Conservation (phyloP, 1,140 invertebrate genomes). For the Archivesica marissinica region DNA sequence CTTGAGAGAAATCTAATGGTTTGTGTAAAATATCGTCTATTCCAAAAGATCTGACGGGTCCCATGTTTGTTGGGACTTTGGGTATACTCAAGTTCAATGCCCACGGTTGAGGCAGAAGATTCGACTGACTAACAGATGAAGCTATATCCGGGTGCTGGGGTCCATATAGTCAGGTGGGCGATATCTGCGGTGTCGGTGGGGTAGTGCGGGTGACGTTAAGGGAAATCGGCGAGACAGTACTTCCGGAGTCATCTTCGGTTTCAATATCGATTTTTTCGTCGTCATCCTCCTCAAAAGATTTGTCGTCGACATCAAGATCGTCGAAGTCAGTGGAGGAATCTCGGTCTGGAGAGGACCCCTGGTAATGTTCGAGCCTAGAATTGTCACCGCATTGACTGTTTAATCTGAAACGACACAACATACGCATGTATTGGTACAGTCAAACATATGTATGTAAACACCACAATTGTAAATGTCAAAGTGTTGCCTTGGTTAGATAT, state of each 20-base stretch:
- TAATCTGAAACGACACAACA: slow-evolving; percentile 41
- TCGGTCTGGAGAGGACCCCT: slow-evolving; percentile 48
- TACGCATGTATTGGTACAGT: not conserved
- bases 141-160: slow-evolving; percentile 53
- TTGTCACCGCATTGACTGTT: slow-evolving; percentile 44
- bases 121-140: slow-evolving; percentile 23
- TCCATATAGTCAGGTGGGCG: slow-evolving; percentile 64
- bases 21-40: slow-evolving; percentile 61
- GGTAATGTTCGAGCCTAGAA: slow-evolving; percentile 41
- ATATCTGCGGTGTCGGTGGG: slow-evolving; percentile 53
- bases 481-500: too few species aligned
- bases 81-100: slow-evolving; percentile 54
- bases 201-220: not conserved
- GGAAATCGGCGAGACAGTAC: slow-evolving; percentile 24
- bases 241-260: slow-evolving; percentile 53
- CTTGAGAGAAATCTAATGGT: slow-evolving; percentile 54
- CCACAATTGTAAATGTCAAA: not conserved
- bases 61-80: slow-evolving; percentile 13
- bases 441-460: not conserved
- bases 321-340: slow-evolving; percentile 60
- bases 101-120: slow-evolving; percentile 51
- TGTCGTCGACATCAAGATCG: slow-evolving; percentile 56
- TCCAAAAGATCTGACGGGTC: slow-evolving; percentile 47
- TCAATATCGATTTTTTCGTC: slow-evolving; percentile 62
- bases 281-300: slow-evolving; percentile 57